Evolutionary conservation across 2,888 invertebrate species (phyloP).

Genomic region (Synanthedon myopaeformis): DNA sequence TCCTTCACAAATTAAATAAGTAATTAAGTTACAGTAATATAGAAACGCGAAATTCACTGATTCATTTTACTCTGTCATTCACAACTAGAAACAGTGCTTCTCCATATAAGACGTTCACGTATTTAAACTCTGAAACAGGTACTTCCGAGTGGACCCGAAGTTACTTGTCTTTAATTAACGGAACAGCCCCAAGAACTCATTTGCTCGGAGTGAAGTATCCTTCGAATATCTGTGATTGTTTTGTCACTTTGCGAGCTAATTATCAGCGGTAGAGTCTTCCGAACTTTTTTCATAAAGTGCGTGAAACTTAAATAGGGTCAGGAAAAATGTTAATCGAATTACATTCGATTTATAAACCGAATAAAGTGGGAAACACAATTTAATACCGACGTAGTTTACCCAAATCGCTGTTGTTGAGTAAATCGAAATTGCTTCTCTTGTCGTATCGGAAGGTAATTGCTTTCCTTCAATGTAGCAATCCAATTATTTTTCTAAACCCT

Average conservation of each 20-base stretch:
- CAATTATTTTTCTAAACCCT: conserved; percentile 64
- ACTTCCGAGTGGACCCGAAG: conserved; percentile 3
- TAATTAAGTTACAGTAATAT: too few species aligned
- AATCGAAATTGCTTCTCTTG: conserved; percentile 52
- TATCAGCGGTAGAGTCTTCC: too few species aligned
- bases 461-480: conserved; percentile 55
- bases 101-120: conserved; percentile 13
- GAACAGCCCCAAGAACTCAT: conserved; percentile 13
- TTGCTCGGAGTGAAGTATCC: conserved; percentile 7
- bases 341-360: conserved; percentile 41
- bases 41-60: too few species aligned
- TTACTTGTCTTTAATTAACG: conserved; percentile 20
- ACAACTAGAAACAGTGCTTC: conserved; percentile 1
- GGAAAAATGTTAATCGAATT: conserved; percentile 37
- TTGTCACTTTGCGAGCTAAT: too few species aligned
- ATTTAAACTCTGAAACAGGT: conserved; percentile 7
- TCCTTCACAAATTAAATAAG: too few species aligned
- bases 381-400: conserved; percentile 45
- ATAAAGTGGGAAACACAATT: conserved; percentile 40
- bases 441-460: conserved; percentile 48
- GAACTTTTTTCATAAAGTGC: not conserved
- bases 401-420: conserved; percentile 47
- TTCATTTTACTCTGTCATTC: not conserved
- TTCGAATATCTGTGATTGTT: too few species aligned
- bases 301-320: conserved; percentile 25